phyloP scores from a whole-genome alignment of 2,797 vertebrate genomes.

The Bovichtus diacanthus region DNA sequence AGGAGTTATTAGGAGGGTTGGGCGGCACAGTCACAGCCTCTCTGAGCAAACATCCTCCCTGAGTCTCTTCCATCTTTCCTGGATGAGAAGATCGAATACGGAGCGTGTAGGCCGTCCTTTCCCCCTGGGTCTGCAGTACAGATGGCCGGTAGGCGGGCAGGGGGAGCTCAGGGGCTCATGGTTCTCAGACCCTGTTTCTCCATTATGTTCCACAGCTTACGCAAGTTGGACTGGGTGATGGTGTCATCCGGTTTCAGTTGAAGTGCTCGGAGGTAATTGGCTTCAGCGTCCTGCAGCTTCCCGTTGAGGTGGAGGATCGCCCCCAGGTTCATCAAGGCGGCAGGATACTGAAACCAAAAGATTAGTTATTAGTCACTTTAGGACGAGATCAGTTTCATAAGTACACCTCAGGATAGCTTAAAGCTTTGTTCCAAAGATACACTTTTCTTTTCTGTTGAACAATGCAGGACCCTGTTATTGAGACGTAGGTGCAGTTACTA shows the following conservation, averaged over 20 bases:
- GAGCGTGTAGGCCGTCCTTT: constrained; percentile 11
- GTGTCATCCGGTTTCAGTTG: constrained; percentile 96
- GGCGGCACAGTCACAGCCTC: constrained; percentile 40
- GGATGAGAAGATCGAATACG: constrained; percentile 35
- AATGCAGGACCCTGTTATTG: neutral
- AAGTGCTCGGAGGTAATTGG: constrained; percentile 96
- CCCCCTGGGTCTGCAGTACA: constrained; percentile 50
- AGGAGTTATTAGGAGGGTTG: constrained; percentile 58
- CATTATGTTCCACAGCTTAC: constrained; percentile 99
- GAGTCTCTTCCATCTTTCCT: constrained; percentile 46
- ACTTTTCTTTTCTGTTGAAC: neutral
- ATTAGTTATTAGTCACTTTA: constrained; percentile 20
- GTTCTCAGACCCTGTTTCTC: constrained; percentile 98
- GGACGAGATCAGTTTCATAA: constrained; percentile 5
- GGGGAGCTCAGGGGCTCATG: constrained; percentile 75
- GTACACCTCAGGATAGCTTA: constrained; percentile 1
- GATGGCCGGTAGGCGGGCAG: constrained; percentile 41
- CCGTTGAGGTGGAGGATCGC: constrained; percentile 99
- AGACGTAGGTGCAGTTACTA: neutral
- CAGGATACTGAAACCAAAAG: constrained; percentile 89
- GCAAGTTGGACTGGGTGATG: constrained; percentile 98
- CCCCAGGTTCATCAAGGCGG: constrained; percentile 98
- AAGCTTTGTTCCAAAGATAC: constrained; percentile 10
- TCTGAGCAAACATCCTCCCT: constrained; percentile 67
- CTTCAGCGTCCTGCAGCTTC: constrained; percentile 93